Conservation (phyloP, 2,888 invertebrate genomes). For the Isoperla grammatica region DNA sequence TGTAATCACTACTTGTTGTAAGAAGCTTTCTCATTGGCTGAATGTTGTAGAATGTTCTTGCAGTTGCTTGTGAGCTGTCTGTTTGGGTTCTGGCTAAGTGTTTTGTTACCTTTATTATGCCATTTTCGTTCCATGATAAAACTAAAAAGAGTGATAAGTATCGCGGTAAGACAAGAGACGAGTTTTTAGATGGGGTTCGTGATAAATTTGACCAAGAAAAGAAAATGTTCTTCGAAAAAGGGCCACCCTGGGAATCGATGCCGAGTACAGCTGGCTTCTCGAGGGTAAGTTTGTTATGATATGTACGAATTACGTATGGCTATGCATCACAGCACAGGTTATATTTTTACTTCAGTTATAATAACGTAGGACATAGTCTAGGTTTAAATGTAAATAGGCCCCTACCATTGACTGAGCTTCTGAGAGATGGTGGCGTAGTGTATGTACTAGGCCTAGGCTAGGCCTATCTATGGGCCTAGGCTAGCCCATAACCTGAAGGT, state of each 20-base stretch:
- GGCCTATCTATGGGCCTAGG: background rate
- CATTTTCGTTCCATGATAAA: slow-evolving; percentile 37
- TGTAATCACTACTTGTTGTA: too few species aligned
- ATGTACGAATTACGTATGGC: background rate
- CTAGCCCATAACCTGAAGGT: background rate
- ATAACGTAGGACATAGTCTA: too few species aligned
- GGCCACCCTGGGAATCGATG: slow-evolving; percentile 30
- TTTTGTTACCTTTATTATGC: slow-evolving; percentile 31
- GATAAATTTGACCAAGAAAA: slow-evolving; percentile 37
- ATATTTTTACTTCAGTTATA: too few species aligned
- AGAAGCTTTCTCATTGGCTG: background rate
- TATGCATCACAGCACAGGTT: background rate
- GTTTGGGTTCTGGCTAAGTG: slow-evolving; percentile 20
- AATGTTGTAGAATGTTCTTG: slow-evolving; percentile 25
- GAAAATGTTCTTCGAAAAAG: slow-evolving; percentile 36
- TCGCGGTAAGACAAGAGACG: slow-evolving; percentile 37
- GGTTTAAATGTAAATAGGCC: too few species aligned
- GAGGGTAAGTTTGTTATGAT: slow-evolving; percentile 33
- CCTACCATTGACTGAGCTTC: too few species aligned
- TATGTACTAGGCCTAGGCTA: background rate
- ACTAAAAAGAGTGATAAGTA: slow-evolving; percentile 37
- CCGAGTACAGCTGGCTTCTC: slow-evolving; percentile 33
- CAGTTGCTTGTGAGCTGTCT: slow-evolving; percentile 20
- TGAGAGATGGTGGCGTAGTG: background rate
- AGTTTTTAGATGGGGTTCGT: slow-evolving; percentile 37